phyloP scores from a whole-genome alignment of 2,113 vertebrate species.

The Carassius carassius region DNA sequence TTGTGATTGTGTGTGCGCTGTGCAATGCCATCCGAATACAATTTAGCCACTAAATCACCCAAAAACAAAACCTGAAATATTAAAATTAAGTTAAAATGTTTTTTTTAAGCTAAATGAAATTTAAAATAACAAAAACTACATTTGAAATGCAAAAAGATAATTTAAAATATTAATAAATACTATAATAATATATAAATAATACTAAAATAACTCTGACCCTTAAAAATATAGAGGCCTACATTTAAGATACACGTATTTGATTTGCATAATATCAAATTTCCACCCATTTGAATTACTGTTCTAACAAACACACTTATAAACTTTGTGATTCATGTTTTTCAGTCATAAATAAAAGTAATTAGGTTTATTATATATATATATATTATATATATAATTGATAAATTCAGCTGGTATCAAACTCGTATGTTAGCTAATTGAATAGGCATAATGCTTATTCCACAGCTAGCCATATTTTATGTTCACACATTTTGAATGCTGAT shows the following conservation, averaged over 20 bases:
- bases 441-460: neutral
- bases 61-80: too few relatives aligned
- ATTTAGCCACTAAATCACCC: neutral
- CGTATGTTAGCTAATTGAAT: too few relatives aligned
- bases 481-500: neutral
- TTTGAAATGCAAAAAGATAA: neutral
- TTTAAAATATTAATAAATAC: neutral
- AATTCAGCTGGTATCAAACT: too few relatives aligned
- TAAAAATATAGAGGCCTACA: neutral
- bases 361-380: too few relatives aligned
- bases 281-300: neutral
- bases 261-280: neutral
- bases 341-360: too few relatives aligned
- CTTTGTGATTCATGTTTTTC: neutral
- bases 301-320: neutral
- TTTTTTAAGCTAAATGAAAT: too few relatives aligned
- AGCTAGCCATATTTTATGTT: neutral
- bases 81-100: too few relatives aligned
- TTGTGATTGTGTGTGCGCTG: neutral
- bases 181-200: neutral
- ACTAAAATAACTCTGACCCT: neutral
- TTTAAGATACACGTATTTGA: neutral
- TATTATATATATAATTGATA: too few relatives aligned
- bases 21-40: neutral
- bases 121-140: neutral